Conservation (phyloP, 2,888 invertebrate genomes). For the Amiota communis region DNA sequence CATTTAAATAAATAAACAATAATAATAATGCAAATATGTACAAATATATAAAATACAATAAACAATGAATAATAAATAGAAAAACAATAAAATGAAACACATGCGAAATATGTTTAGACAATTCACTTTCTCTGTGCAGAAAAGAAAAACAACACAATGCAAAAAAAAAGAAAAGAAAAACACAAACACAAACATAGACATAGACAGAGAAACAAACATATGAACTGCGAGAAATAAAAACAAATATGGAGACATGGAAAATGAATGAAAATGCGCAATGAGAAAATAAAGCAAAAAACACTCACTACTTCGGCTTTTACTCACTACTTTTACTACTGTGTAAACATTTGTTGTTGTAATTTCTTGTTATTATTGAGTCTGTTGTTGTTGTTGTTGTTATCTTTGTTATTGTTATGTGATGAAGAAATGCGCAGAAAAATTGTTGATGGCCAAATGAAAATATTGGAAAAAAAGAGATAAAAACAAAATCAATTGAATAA, state of each 20-base stretch:
- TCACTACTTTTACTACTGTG: no score
- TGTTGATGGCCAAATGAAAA: no score
- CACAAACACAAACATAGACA: neutral
- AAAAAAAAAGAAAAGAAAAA: neutral
- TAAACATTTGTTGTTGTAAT: neutral
- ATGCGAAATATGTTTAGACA: constrained; percentile 14
- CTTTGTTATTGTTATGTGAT: no score
- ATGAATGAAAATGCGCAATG: constrained; percentile 19
- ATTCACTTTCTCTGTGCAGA: constrained; percentile 4
- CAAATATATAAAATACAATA: neutral
- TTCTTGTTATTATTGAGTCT: neutral
- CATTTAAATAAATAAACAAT: neutral
- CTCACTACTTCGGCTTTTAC: no score
- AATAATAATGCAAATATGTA: neutral
- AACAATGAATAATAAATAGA: neutral
- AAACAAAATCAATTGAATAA: no score
- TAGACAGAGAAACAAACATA: neutral
- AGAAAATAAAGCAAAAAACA: neutral
- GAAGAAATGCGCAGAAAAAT: neutral
- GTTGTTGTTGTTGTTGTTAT: neutral
- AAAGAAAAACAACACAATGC: neutral
- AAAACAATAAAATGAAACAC: neutral
- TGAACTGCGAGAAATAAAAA: neutral
- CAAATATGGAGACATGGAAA: constrained; percentile 12
- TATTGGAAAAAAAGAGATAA: no score